phyloP scores from a whole-genome alignment of 1,140 invertebrate genomes.

The Micrasema minimum region DNA sequence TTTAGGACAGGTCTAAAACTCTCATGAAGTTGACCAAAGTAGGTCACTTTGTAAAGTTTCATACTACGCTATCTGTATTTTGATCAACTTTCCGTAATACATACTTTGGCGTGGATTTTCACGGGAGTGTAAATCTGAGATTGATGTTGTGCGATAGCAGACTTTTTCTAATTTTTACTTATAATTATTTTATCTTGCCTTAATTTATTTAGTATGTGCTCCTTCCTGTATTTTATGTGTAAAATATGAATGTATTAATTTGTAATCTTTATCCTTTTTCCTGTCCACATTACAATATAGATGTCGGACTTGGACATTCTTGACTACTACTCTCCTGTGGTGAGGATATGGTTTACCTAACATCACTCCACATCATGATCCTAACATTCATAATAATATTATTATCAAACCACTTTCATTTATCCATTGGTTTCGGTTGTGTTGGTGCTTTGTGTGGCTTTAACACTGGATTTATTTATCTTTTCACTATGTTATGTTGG shows the following conservation, averaged over 20 bases:
- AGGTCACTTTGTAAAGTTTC: too few relatives aligned
- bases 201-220: slow-evolving; percentile 1
- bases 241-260: background rate
- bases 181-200: too few relatives aligned
- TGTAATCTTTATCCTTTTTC: slow-evolving; percentile 2
- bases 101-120: too few relatives aligned
- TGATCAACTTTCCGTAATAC: too few relatives aligned
- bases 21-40: too few relatives aligned
- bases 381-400: slow-evolving; percentile 6
- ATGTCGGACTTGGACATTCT: slow-evolving; percentile 31
- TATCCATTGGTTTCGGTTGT: slow-evolving; percentile 25
- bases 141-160: too few relatives aligned
- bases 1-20: too few relatives aligned
- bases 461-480: too few relatives aligned
- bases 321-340: slow-evolving; percentile 30
- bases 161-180: too few relatives aligned
- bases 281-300: background rate
- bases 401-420: background rate
- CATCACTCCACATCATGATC: background rate
- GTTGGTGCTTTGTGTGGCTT: slow-evolving; percentile 4
- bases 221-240: background rate
- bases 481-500: too few relatives aligned
- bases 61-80: too few relatives aligned
- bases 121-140: too few relatives aligned
- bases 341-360: slow-evolving; percentile 33